Evolutionary conservation across 2,888 invertebrate species (phyloP).

Genomic region (Acleris emargana): DNA sequence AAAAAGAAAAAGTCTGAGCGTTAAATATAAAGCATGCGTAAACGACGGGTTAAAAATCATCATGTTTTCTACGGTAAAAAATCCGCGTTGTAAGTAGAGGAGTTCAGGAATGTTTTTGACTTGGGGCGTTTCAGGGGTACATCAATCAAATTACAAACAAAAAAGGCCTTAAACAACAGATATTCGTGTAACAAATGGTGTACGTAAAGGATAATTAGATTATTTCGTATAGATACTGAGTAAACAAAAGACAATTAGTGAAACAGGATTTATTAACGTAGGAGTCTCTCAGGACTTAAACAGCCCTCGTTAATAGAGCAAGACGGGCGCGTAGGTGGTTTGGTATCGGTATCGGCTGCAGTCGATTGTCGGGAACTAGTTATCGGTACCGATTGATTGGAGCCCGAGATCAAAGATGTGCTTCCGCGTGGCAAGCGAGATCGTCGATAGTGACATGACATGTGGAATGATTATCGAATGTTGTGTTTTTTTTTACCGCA

Average conservation of each 20-base stretch:
- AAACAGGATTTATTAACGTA: slow-evolving; percentile 39
- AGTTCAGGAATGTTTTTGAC: slow-evolving; percentile 15
- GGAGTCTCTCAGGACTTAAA: slow-evolving; percentile 54
- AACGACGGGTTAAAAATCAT: background rate
- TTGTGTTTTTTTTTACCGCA: background rate
- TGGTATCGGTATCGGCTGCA: slow-evolving; percentile 56
- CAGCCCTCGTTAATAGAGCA: slow-evolving; percentile 58
- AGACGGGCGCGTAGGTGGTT: slow-evolving; percentile 65
- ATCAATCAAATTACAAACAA: slow-evolving; percentile 4
- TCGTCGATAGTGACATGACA: slow-evolving; percentile 35
- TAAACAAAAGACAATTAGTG: slow-evolving; percentile 30
- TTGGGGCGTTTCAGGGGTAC: background rate
- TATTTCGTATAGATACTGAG: slow-evolving; percentile 17
- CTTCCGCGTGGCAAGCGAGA: slow-evolving; percentile 66
- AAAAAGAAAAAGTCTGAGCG: background rate
- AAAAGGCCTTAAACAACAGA: slow-evolving; percentile 11
- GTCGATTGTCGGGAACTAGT: slow-evolving; percentile 61
- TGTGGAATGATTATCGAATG: slow-evolving; percentile 5
- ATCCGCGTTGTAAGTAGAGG: background rate
- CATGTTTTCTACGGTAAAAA: background rate
- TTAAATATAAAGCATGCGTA: background rate
- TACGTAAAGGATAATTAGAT: background rate
- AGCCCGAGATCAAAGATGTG: slow-evolving; percentile 70
- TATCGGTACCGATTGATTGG: slow-evolving; percentile 72
- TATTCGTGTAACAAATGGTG: background rate